Conservation (phyloP, 2,888 invertebrate genomes). For the Parapristionchus giblindavisi region DNA sequence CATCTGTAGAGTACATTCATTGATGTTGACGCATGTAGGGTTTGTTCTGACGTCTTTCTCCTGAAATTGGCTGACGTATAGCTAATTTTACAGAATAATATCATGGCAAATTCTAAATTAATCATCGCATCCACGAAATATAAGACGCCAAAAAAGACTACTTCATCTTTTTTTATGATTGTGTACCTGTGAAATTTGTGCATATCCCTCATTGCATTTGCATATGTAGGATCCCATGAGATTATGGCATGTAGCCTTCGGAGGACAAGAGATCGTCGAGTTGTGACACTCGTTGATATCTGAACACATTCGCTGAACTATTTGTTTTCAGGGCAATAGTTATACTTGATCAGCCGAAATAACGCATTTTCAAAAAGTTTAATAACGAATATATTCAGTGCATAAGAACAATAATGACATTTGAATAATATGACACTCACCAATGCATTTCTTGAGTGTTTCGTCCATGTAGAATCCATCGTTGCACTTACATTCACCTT, state of each 20-base stretch:
- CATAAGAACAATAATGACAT: not conserved
- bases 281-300: constrained; percentile 59
- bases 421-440: not conserved
- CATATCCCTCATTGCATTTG: constrained; percentile 31
- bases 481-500: constrained; percentile 10
- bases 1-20: constrained; percentile 25
- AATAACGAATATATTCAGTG: not conserved
- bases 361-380: not conserved
- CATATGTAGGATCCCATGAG: constrained; percentile 28
- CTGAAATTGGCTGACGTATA: too few species aligned
- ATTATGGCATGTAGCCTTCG: constrained; percentile 10
- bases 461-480: constrained; percentile 8
- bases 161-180: not conserved
- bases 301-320: not conserved
- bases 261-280: constrained; percentile 16
- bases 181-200: constrained; percentile 13
- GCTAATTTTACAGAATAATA: too few species aligned
- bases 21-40: constrained; percentile 14
- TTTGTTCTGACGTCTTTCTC: constrained; percentile 11
- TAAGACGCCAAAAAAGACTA: not conserved
- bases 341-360: too few species aligned
- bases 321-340: too few species aligned
- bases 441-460: not conserved
- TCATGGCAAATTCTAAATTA: too few species aligned
- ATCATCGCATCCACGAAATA: too few species aligned